Base-by-base conservation (phyloP, 2,797 vertebrate species). In the Syndactyla subalaris region DNA sequence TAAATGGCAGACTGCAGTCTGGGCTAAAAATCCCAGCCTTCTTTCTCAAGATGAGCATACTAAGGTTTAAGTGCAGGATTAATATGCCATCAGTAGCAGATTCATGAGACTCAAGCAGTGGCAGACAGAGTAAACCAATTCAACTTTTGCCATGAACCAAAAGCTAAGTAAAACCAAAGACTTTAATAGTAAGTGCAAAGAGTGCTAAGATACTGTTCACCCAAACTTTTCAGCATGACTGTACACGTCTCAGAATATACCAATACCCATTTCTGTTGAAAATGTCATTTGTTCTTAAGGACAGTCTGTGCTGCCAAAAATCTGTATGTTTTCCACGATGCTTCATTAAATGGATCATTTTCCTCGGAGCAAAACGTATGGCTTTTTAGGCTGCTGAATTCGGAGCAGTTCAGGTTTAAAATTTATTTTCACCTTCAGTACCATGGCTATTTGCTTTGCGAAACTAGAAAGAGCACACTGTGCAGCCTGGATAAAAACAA, bases 241-340 rank as follows among this genome's bases (percentile, higher is more conserved):
- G 22, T 39, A 45, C 39, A 62, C 11, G 18, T 70, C 36, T 90
- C 36, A 18, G 11, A 86, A 79, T 58, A 79, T 14, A 81, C 1
- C 14, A 75, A 75, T 19, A 62, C 7, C 16, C 11, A 45, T 70
- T 85, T 51, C n/a, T 45, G 46, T 57, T 86, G 32, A 85, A 94
- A 94, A 92, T 70, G 51, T 65, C 4, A 66, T 88, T 88, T 90
- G 46, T 65, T 94, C 88, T 55, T 63, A 92, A 92, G 55, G 54
- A 92, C 66, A 57, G 29, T 38, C 46, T 90, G 85, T 93, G 58
- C 66, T 90, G 91, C 70, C 73, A 92, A 88, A 90, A 93, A 81
- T 54, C 62, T 68, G 39, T 61, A 73, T 23, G 46, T 88, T 91
- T 90, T 41, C 51, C 43, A 43, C 14, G 24, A 59, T 51, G 29